Conservation (phyloP, 2,113 vertebrate species). For the Cacatua alba region DNA sequence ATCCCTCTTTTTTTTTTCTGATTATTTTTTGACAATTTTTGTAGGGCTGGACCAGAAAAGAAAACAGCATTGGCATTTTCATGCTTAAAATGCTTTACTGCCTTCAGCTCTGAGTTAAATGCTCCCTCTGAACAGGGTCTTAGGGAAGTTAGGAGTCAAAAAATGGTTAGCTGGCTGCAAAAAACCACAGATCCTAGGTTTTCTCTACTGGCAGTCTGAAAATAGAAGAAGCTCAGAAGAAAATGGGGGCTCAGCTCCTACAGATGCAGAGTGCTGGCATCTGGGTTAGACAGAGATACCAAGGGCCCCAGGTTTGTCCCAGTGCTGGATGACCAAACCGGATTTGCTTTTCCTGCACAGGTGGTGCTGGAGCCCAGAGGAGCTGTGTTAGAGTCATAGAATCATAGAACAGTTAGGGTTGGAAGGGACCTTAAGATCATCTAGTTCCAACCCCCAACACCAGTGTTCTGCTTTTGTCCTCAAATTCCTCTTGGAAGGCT, state of each 20-base stretch:
- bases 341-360: neutral
- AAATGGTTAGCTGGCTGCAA: neutral
- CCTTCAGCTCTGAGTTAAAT: neutral
- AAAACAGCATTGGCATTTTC: neutral
- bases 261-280: rapidly evolving
- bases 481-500: neutral
- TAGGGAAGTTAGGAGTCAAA: neutral
- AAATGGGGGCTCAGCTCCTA: neutral
- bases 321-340: rapidly evolving
- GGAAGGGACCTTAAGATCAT: too few relatives aligned
- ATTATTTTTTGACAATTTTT: neutral
- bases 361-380: rapidly evolving
- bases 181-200: neutral
- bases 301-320: neutral
- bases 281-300: neutral
- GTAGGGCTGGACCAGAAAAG: neutral
- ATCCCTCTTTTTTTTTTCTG: neutral
- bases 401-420: too few relatives aligned
- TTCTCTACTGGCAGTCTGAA: neutral
- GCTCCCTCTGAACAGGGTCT: neutral
- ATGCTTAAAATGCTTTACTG: neutral
- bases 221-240: neutral
- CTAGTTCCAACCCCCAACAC: too few relatives aligned
- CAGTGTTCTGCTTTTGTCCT: neutral
- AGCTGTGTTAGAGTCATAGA: too few relatives aligned